Base-by-base conservation (phyloP, 2,113 vertebrate species). In the Ciconia maguari region DNA sequence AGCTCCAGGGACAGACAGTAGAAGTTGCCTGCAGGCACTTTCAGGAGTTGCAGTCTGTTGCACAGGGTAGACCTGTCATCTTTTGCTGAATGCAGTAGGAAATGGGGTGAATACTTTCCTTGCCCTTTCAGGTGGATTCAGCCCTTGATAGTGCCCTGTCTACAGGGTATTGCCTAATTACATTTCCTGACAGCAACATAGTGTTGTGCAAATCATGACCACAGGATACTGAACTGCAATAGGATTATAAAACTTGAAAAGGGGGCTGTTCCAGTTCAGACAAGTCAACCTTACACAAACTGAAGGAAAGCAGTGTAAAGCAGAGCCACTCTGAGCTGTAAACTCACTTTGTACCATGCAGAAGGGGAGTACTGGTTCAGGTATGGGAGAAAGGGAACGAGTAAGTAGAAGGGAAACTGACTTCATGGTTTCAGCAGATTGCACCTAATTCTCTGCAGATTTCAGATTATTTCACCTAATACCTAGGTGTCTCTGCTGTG, bases 221-320 rank as follows among this genome's bases (percentile, higher is more conserved):
- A 17, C 42, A 48, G 29, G 52, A 32, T 11, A 71, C 6, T 2
- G 4, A 91, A 65, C 11, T 36, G 44, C 19, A 86, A 15, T 19
- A 57, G 6, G 10, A 61, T 61, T 49, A 46, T 5, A 66, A 42
- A 85, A 90, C 42, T 24, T 32, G 16, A 34, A 80, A 84, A 78
- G 4, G 7, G 0, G 1, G 26, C 4, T 57, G 25, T 44, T 7
- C 15, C 1, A 55, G 5, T 44, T 78, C 27, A 68, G 12, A 8
- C 5, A 76, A 90, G 6, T 48, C 24, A 74, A 38, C 12, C 13
- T 80, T 60, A 58, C 13, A 66, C 6, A 20, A 78, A 0, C 9
- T n/a, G 21, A 83, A 80, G 29, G 55, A 55, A 70, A 70, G 8
- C 2, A 51, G 2, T 22, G 12, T 29, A 87, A 87, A 55, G 6